Percentiles rank a stretch among this genome's conserved stretches.
Evolutionary conservation across 1,140 invertebrate genomes (phyloP).

Genomic region (Zaprionus nigranus): DNA sequence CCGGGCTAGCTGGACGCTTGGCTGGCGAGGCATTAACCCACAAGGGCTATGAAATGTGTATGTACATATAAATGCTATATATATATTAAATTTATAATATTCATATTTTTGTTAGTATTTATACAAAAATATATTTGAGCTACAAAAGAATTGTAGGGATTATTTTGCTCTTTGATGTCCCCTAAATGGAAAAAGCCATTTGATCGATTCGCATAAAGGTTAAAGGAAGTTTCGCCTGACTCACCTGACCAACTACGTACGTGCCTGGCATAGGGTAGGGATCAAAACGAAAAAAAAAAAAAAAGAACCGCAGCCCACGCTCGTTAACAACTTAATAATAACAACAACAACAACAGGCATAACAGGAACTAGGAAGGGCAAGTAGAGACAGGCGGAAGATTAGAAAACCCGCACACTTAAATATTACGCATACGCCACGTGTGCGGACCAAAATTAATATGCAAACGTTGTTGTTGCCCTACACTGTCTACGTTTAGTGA

Average conservation of each 20-base stretch:
- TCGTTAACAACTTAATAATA: conserved; percentile 60
- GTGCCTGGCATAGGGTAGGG: conserved; percentile 50
- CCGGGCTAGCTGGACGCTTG: conserved; percentile 20
- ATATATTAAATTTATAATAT: neutral
- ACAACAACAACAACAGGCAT: conserved; percentile 14
- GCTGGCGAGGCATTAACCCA: conserved; percentile 5
- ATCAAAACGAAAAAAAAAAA: conserved; percentile 32
- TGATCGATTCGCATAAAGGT: conserved; percentile 35
- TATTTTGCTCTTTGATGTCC: neutral
- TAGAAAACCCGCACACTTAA: conserved; percentile 42
- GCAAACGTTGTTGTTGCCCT: conserved; percentile 67
- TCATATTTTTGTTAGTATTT: neutral
- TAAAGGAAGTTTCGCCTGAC: conserved; percentile 42
- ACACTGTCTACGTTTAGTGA: conserved; percentile 49
- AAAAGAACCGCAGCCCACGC: conserved; percentile 12
- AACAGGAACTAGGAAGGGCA: neutral
- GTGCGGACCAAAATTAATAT: conserved; percentile 66
- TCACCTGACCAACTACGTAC: conserved; percentile 34
- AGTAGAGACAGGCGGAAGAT: conserved; percentile 16
- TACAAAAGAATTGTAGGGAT: neutral
- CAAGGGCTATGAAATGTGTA: neutral
- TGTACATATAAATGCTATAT: neutral
- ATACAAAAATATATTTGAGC: neutral
- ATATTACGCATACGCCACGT: conserved; percentile 43
- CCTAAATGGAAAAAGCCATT: neutral